phyloP scores from a whole-genome alignment of 1,140 invertebrate species.

The Anastrepha ludens region DNA sequence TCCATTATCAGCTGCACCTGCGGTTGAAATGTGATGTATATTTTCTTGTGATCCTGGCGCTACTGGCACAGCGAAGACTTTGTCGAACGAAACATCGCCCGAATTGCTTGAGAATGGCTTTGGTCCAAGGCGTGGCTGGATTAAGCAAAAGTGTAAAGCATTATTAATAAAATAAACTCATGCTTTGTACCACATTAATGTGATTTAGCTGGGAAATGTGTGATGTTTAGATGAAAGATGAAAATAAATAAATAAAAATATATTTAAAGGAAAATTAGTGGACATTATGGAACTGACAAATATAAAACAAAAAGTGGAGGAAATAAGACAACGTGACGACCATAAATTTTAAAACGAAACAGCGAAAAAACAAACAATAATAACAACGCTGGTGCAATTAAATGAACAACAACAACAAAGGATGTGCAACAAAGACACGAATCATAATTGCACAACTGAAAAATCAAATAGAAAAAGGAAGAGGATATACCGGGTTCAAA shows the following conservation, averaged over 20 bases:
- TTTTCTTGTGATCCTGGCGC: conserved; percentile 79
- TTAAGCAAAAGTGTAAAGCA: background rate
- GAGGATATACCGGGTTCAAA: background rate
- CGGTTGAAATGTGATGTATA: conserved; percentile 60
- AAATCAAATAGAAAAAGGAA: background rate
- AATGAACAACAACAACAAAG: background rate
- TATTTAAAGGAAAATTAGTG: background rate
- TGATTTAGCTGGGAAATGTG: background rate
- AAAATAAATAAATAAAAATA: background rate
- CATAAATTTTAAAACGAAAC: background rate
- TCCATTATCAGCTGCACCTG: conserved; percentile 26
- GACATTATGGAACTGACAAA: background rate
- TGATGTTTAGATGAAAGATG: background rate
- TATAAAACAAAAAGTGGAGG: background rate
- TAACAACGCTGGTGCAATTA: background rate
- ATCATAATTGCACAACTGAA: conserved; percentile 12
- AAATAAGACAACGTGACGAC: background rate
- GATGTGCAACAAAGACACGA: background rate
- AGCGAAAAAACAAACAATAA: background rate
- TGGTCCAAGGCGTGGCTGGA: conserved; percentile 85
- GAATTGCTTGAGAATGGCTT: conserved; percentile 87
- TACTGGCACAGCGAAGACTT: conserved; percentile 85
- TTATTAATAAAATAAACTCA: background rate
- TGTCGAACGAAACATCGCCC: conserved; percentile 85
- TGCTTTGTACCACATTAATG: background rate